Percentiles rank a stretch among this genome's conserved stretches.
Evolutionary conservation across 2,113 vertebrate genomes (phyloP).

Genomic region (Hippocampus zosterae): DNA sequence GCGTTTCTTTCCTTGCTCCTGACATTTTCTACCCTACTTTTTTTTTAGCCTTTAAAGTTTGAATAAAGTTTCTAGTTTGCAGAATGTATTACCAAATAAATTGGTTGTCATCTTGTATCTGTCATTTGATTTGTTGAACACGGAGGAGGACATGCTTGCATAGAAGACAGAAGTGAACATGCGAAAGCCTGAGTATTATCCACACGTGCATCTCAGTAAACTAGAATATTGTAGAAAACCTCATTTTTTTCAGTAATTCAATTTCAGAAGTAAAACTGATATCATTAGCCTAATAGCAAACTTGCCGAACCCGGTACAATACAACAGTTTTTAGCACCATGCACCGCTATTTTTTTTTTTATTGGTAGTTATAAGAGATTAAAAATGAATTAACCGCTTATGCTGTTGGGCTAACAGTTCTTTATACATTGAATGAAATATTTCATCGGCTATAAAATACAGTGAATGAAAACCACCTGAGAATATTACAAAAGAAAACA

Average conservation of each 20-base stretch:
- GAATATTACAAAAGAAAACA: too few species aligned
- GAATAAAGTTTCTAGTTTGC: slow-evolving; percentile 82
- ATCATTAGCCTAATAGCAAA: too few species aligned
- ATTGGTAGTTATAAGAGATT: background rate
- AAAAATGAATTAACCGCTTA: background rate
- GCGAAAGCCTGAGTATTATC: background rate
- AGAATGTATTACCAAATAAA: slow-evolving; percentile 88
- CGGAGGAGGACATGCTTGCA: slow-evolving; percentile 5
- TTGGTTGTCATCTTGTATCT: slow-evolving; percentile 79
- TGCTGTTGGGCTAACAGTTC: too few species aligned
- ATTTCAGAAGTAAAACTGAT: too few species aligned
- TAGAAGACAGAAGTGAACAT: background rate
- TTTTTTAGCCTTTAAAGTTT: slow-evolving; percentile 76
- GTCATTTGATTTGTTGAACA: slow-evolving; percentile 52
- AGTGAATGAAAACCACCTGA: too few species aligned
- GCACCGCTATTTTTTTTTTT: background rate
- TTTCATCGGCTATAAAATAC: too few species aligned
- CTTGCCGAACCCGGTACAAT: too few species aligned
- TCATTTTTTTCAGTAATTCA: too few species aligned
- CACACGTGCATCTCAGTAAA: background rate
- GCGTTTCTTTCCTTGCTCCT: slow-evolving; percentile 64
- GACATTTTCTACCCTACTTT: slow-evolving; percentile 51
- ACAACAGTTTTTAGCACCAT: too few species aligned
- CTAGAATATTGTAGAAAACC: background rate
- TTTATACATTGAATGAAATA: too few species aligned